Percentiles rank a stretch among this genome's conserved stretches.
Conservation (phyloP, 2,888 invertebrate species). For the Eristalis pertinax region DNA sequence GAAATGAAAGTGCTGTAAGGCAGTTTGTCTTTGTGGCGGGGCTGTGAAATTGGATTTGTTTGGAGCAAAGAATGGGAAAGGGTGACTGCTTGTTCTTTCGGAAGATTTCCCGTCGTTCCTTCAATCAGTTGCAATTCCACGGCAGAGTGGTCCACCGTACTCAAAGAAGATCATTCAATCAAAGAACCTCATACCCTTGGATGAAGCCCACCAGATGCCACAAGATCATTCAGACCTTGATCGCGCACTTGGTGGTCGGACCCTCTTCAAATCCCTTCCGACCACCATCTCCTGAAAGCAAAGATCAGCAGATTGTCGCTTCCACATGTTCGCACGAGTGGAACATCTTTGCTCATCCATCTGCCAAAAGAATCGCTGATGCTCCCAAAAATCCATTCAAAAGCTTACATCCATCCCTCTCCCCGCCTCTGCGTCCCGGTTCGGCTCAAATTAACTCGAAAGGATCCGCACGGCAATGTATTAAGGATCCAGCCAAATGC, state of each 20-base stretch:
- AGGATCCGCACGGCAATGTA: conserved; percentile 35
- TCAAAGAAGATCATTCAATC: too few species aligned
- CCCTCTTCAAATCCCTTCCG: neutral
- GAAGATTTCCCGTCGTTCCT: too few species aligned
- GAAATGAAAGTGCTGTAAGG: neutral
- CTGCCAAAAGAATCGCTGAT: neutral
- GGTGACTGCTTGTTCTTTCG: too few species aligned
- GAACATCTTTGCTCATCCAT: neutral
- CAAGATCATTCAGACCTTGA: neutral
- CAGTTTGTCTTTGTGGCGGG: neutral
- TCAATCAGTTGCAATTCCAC: too few species aligned
- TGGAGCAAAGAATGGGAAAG: too few species aligned
- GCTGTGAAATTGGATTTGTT: neutral
- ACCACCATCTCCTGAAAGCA: neutral
- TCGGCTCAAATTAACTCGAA: conserved; percentile 24
- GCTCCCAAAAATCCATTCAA: too few species aligned
- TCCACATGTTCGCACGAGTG: neutral
- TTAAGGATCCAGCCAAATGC: conserved; percentile 45
- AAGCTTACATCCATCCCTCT: neutral
- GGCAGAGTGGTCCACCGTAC: too few species aligned
- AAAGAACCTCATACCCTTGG: too few species aligned
- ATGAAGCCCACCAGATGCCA: too few species aligned
- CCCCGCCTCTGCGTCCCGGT: neutral
- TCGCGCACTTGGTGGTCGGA: neutral
- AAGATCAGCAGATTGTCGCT: neutral